Evolutionary conservation across 1,140 invertebrate genomes (phyloP), one percentile per base, ranked within the genome.

Genomic region (Copidosoma floridanum): DNA sequence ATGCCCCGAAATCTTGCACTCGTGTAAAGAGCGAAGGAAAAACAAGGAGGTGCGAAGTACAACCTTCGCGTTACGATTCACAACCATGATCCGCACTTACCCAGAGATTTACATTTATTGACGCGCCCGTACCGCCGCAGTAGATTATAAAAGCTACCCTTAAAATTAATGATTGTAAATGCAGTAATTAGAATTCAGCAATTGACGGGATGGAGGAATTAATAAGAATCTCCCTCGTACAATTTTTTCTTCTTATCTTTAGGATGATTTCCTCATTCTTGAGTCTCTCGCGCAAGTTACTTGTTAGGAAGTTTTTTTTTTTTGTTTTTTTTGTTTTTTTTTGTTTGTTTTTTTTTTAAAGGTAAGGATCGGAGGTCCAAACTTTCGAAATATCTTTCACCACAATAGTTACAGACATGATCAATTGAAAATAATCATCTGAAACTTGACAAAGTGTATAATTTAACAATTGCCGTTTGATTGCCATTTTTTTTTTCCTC

Each of bases 111-210:
- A n/a, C n/a, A n/a, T n/a, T n/a, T 67, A 64, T 63, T 57, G 47
- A 63, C 32, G 62, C 60, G 29, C 27, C 47, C 50, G n/a, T n/a
- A n/a, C 54, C 54, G 20, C 57, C 24, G 16, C 58, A 53, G 52
- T 65, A 57, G 51, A 44, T 54, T 76, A 77, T 58, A 76, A 77
- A 77, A 77, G 65, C 70, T 73, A 73, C 69, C 62, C 71, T 76
- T 75, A 76, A 65, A 72, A 71, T 70, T 74, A 73, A 66, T 73
- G 71, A 76, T 73, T 77, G 71, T 68, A 67, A 27, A 71, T 71
- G 66, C 68, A 71, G 59, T 62, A 58, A 64, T 68, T 58, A 67
- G 59, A 71, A 65, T 67, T 59, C 37, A 69, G 52, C 65, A 69
- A 71, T 71, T 72, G 65, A 71, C 66, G 57, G 37, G n/a, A n/a